phyloP scores from a whole-genome alignment of 2,888 invertebrate genomes.

The Hyles lineata region DNA sequence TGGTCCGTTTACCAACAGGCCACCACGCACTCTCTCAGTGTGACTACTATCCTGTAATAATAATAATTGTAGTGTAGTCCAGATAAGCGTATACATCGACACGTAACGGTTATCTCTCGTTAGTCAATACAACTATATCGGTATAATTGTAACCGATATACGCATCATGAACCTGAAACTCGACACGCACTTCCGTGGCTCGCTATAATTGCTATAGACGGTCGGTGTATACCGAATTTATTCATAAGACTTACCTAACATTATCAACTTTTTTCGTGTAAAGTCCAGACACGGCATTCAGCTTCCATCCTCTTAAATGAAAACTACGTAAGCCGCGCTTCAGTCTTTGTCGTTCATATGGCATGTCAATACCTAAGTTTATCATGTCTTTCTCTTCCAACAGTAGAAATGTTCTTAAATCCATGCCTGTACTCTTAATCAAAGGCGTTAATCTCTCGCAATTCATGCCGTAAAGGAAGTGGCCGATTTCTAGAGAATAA shows the following conservation, averaged over 20 bases:
- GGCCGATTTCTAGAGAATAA: constrained; percentile 81
- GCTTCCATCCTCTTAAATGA: constrained; percentile 84
- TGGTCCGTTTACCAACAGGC: too few relatives aligned
- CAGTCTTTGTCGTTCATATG: constrained; percentile 85
- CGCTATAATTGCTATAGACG: background rate
- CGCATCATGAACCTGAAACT: too few relatives aligned
- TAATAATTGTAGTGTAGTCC: too few relatives aligned
- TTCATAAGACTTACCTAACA: constrained; percentile 67
- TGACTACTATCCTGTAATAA: too few relatives aligned
- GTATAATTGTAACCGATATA: too few relatives aligned
- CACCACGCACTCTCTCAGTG: too few relatives aligned
- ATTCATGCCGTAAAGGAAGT: constrained; percentile 85
- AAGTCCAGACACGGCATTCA: constrained; percentile 73
- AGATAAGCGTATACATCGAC: too few relatives aligned
- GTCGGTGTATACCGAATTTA: background rate
- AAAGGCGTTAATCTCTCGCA: constrained; percentile 78
- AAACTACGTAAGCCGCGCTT: constrained; percentile 82
- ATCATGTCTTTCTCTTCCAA: constrained; percentile 84
- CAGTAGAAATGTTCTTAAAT: constrained; percentile 83
- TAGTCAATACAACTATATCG: too few relatives aligned
- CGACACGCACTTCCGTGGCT: too few relatives aligned
- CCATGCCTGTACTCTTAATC: constrained; percentile 79
- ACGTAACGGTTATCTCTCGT: too few relatives aligned
- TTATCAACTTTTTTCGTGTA: constrained; percentile 67
- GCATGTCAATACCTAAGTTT: constrained; percentile 84